Evolutionary conservation across 64 coral and sea anemone species (phyloP).

Genomic region (Stichodactyla mertensii): DNA sequence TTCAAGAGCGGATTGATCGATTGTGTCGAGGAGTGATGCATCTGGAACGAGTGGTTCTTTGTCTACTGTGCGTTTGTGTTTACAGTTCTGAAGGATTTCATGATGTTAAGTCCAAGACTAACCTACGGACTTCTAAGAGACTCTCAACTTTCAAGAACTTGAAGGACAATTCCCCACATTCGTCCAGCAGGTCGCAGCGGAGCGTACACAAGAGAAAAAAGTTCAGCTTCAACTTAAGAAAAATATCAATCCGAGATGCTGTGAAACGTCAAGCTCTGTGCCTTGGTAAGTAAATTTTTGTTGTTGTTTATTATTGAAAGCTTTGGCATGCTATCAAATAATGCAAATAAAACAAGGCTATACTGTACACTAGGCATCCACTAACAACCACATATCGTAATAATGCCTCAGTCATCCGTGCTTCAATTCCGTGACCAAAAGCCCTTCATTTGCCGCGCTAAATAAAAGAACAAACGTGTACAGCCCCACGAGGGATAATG

Average conservation of each 20-base stretch:
- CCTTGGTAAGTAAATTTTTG: slow-evolving; percentile 61
- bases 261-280: slow-evolving; percentile 60
- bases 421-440: not conserved
- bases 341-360: not conserved
- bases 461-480: not conserved
- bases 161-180: slow-evolving; percentile 69
- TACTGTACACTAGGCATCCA: not conserved
- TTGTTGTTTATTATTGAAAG: slow-evolving; percentile 26
- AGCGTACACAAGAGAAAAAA: slow-evolving; percentile 57
- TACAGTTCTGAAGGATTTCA: slow-evolving; percentile 33
- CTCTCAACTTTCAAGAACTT: slow-evolving; percentile 86
- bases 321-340: not conserved
- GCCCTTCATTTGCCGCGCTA: not conserved
- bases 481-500: not conserved
- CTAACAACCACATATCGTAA: not conserved
- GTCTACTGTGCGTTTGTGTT: slow-evolving; percentile 11
- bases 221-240: slow-evolving; percentile 70
- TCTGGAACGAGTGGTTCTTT: slow-evolving; percentile 9
- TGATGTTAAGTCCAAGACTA: slow-evolving; percentile 54
- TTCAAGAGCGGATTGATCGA: slow-evolving; percentile 8
- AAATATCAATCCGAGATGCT: slow-evolving; percentile 57
- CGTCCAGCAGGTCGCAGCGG: slow-evolving; percentile 38
- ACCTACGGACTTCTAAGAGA: slow-evolving; percentile 36
- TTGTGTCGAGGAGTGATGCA: not conserved
- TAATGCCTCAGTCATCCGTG: not conserved